A percentile compares a stretch with the other conserved stretches of the same genome.
These are phyloP conservation scores for Acridotheres tristis DNA, from an alignment of 2,797 vertebrate species.

Conservation along the genomic window DNA sequence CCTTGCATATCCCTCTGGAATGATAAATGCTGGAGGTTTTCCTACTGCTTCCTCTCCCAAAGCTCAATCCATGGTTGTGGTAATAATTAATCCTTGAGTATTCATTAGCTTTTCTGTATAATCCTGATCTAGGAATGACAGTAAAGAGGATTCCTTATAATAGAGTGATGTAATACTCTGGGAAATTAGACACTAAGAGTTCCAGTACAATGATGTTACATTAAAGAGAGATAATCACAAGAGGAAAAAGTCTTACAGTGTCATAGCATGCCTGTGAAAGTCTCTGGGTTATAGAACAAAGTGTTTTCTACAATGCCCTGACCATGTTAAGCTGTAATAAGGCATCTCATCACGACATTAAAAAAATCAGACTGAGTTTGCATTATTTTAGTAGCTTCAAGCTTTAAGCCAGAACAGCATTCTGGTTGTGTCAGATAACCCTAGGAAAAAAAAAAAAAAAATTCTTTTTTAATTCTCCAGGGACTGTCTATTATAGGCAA, in stretches of 20 bases:
- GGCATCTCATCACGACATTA: not conserved
- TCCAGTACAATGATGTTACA: not conserved
- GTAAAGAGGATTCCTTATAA: slow-evolving; percentile 26
- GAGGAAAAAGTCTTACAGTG: not conserved
- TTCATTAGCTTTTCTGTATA: slow-evolving; percentile 12
- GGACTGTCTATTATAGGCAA: not conserved
- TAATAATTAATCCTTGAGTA: not conserved
- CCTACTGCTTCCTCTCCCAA: not conserved
- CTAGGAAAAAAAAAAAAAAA: not conserved
- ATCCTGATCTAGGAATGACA: slow-evolving; percentile 20
- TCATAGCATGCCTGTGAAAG: not conserved
- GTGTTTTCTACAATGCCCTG: not conserved
- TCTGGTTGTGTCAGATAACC: not conserved
- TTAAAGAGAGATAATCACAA: slow-evolving; percentile 16
- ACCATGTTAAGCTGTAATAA: not conserved
- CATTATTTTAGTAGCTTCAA: not conserved
- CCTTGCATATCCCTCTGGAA: not conserved
- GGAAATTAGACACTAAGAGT: slow-evolving; percentile 20
- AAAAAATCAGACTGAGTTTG: not conserved
- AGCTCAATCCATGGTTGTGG: not conserved
- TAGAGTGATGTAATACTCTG: slow-evolving; percentile 6
- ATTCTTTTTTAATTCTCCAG: not conserved
- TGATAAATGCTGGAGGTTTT: not conserved
- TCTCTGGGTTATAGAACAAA: slow-evolving; percentile 9
- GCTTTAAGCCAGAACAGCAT: not conserved